phyloP scores from a whole-genome alignment of 2,888 invertebrate species.

The Pemphredon lugubris region DNA sequence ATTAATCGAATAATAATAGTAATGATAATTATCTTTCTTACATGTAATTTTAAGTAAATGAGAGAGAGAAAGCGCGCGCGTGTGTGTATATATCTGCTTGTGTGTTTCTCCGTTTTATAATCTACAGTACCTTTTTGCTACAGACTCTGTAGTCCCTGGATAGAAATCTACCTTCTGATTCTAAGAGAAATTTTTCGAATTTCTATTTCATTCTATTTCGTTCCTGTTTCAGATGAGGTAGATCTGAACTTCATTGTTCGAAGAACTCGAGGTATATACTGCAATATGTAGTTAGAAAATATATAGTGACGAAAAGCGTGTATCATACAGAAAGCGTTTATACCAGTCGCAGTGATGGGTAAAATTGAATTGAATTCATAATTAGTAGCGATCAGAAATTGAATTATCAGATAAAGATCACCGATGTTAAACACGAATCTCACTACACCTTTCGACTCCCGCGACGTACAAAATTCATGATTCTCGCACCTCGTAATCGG shows the following conservation, averaged over 20 bases:
- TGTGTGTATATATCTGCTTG: background rate
- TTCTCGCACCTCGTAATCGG: background rate
- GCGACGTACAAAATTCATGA: background rate
- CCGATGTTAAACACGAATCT: too few relatives aligned
- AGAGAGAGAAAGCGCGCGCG: background rate
- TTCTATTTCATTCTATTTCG: slow-evolving; percentile 35
- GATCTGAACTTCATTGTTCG: slow-evolving; percentile 52
- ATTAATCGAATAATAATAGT: slow-evolving; percentile 36
- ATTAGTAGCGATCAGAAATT: too few relatives aligned
- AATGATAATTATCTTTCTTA: slow-evolving; percentile 42
- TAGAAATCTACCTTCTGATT: slow-evolving; percentile 64
- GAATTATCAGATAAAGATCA: too few relatives aligned
- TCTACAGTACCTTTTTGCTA: slow-evolving; percentile 65
- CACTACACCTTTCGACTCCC: too few relatives aligned
- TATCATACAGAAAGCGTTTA: slow-evolving; percentile 20
- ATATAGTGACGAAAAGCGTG: slow-evolving; percentile 34
- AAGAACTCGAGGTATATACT: slow-evolving; percentile 23
- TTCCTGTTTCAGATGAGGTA: slow-evolving; percentile 59
- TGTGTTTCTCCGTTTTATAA: slow-evolving; percentile 64
- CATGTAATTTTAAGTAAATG: slow-evolving; percentile 40
- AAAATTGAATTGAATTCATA: too few relatives aligned
- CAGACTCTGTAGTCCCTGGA: slow-evolving; percentile 68
- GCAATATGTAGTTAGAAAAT: slow-evolving; percentile 16
- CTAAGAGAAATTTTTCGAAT: slow-evolving; percentile 43
- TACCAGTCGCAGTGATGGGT: too few relatives aligned